Base-by-base conservation (phyloP, 1,140 invertebrate species). In the Matsumurasca onukii region DNA sequence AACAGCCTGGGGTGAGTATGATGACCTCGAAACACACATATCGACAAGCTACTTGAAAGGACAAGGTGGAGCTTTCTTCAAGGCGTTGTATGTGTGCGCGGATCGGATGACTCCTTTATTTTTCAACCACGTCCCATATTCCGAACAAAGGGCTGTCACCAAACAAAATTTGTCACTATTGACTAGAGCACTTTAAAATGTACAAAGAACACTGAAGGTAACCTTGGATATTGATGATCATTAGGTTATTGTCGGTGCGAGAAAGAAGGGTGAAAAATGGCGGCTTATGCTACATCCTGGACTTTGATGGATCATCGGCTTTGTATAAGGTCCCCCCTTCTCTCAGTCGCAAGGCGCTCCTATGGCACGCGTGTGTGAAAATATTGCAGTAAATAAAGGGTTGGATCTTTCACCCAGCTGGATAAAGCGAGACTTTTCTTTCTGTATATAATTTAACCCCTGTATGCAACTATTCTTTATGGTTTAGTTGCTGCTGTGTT, bases 181-280 rank as follows among this genome's bases (percentile, higher is more conserved):
- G 55, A 59, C 55, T 59, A 22, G 55, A 2, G 55, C 55, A 59
- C 55, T 59, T 59, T 59, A 59, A 59, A 59, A 59, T 59, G 55
- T 59, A 59, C 55, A 59, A 59, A 59, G 55, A 59, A 59, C 55
- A 59, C 55, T 59, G 55, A 59, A 27, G 55, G 55, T 29, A 59
- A 59, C 55, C 55, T 59, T 59, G 55, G 55, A 29, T 59, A 59
- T 59, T 59, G 55, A 59, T 59, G 55, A 59, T 27, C 55, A 59
- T 59, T 59, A 59, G 55, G 15, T 25, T 59, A 59, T 59, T 59
- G 55, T 59, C 55, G 55, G 5, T 12, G 22, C 13, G 22, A 59
- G 55, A 59, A 59, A 59, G 55, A 59, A 59, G 55, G 55, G 55
- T 59, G 55, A 59, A 59, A 59, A 59, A 59, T 59, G 55, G 55